phyloP scores from a whole-genome alignment of 2,797 vertebrate genomes.

The Phataginus tetradactyla region DNA sequence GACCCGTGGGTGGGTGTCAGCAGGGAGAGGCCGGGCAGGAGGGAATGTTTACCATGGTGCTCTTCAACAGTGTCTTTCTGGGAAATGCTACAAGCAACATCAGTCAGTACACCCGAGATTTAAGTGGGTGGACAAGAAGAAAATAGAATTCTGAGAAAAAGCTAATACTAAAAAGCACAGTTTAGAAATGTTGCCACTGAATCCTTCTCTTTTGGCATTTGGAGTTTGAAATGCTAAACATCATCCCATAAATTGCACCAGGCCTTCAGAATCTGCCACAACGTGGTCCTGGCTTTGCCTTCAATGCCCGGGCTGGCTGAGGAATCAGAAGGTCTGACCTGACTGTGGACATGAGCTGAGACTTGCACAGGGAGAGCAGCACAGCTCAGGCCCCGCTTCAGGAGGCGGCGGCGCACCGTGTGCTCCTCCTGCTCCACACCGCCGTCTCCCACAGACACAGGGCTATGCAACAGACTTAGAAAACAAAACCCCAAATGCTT shows the following conservation, averaged over 20 bases:
- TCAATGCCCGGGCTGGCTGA: fast-evolving
- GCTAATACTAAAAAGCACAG: not conserved
- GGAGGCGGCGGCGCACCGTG: fast-evolving
- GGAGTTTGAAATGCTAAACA: not conserved
- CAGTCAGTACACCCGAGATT: not conserved
- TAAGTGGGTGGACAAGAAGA: not conserved
- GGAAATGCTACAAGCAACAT: not conserved
- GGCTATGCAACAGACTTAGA: not conserved
- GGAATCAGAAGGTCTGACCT: not conserved
- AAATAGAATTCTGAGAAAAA: not conserved
- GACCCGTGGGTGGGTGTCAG: fast-evolving
- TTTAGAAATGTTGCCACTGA: not conserved
- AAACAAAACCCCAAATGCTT: not conserved
- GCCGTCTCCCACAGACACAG: fast-evolving
- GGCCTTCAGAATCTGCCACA: not conserved
- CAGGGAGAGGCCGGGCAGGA: fast-evolving
- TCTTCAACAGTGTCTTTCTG: not conserved
- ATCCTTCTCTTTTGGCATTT: not conserved
- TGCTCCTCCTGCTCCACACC: not conserved
- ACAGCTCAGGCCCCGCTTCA: fast-evolving
- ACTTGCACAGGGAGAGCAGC: fast-evolving
- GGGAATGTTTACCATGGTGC: fast-evolving
- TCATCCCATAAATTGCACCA: fast-evolving
- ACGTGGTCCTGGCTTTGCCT: not conserved
- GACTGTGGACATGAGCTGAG: fast-evolving